Conservation (phyloP, 2,113 vertebrate species). For the Paraplagusia blochii region DNA sequence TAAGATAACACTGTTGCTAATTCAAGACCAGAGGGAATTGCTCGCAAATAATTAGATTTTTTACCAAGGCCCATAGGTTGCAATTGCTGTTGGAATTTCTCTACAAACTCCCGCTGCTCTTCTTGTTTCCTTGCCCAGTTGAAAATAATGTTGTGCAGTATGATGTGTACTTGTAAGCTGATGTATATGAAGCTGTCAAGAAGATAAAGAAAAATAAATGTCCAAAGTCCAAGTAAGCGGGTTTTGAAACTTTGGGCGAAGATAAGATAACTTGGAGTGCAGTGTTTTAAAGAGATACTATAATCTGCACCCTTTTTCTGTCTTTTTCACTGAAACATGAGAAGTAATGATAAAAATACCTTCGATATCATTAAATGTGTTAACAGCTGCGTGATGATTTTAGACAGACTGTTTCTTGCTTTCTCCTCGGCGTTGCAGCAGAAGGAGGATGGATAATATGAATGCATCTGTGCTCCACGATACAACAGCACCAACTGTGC, state of each 20-base stretch:
- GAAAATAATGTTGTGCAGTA: too few species aligned
- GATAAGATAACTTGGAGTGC: conserved; percentile 41
- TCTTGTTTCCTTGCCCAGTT: too few species aligned
- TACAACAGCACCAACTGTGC: conserved; percentile 48
- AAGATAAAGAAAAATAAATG: too few species aligned
- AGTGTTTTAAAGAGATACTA: conserved; percentile 26
- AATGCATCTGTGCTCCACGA: conserved; percentile 51
- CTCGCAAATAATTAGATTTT: not conserved
- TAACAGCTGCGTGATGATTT: conserved; percentile 63
- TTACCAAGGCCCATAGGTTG: conserved; percentile 5
- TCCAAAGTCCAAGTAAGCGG: too few species aligned
- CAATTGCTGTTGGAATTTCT: not conserved
- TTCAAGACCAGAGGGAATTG: not conserved
- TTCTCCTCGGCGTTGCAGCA: conserved; percentile 28
- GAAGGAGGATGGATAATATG: conserved; percentile 49
- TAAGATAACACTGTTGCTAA: not conserved
- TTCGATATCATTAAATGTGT: conserved; percentile 49
- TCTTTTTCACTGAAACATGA: conserved; percentile 37
- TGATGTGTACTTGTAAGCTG: too few species aligned
- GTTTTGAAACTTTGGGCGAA: conserved; percentile 10
- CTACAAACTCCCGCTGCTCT: too few species aligned
- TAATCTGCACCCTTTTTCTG: conserved; percentile 17
- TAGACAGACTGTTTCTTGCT: conserved; percentile 51
- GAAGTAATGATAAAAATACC: conserved; percentile 51
- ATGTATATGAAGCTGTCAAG: too few species aligned